Percentiles rank a stretch among this genome's conserved stretches.
These are phyloP conservation scores for Heterodera carotae DNA, from an alignment of 1,140 invertebrate species.

Conservation along the genomic window DNA sequence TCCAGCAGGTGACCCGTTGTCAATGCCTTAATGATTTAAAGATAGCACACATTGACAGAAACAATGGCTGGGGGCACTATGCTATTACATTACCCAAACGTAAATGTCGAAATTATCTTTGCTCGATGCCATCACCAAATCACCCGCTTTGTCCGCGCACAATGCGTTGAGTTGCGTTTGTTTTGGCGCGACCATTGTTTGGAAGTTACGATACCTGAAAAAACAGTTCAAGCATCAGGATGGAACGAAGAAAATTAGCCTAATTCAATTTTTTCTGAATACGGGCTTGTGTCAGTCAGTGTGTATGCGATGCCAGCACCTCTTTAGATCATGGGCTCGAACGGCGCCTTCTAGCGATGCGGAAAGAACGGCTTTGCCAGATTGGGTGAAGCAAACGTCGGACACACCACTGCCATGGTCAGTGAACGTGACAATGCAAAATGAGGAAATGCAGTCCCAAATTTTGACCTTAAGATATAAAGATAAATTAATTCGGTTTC, in stretches of 20 bases:
- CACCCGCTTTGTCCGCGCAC: constrained; percentile 43
- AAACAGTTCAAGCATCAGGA: background rate
- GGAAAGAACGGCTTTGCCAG: constrained; percentile 49
- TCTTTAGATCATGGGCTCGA: constrained; percentile 54
- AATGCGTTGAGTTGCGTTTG: constrained; percentile 50
- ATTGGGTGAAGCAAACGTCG: constrained; percentile 50
- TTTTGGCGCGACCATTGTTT: constrained; percentile 49
- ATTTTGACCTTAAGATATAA: constrained; percentile 42
- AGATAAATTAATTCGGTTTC: background rate
- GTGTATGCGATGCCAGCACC: constrained; percentile 21
- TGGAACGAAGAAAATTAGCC: background rate
- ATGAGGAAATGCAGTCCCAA: constrained; percentile 46
- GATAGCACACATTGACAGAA: background rate
- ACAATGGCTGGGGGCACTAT: constrained; percentile 23
- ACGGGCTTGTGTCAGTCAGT: too few species aligned
- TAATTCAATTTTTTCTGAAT: too few species aligned
- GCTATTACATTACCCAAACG: constrained; percentile 47
- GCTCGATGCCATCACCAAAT: constrained; percentile 50
- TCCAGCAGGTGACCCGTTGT: constrained; percentile 25
- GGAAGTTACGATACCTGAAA: constrained; percentile 53
- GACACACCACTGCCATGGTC: constrained; percentile 49
- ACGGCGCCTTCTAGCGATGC: constrained; percentile 50
- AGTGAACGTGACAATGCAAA: constrained; percentile 52
- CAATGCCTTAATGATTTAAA: constrained; percentile 6
- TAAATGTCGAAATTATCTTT: constrained; percentile 46